Percentiles rank a stretch among this genome's conserved stretches.
These are phyloP conservation scores for Scaptodrosophila lebanonensis DNA, from an alignment of 1,140 invertebrate species.

Conservation along the genomic window DNA sequence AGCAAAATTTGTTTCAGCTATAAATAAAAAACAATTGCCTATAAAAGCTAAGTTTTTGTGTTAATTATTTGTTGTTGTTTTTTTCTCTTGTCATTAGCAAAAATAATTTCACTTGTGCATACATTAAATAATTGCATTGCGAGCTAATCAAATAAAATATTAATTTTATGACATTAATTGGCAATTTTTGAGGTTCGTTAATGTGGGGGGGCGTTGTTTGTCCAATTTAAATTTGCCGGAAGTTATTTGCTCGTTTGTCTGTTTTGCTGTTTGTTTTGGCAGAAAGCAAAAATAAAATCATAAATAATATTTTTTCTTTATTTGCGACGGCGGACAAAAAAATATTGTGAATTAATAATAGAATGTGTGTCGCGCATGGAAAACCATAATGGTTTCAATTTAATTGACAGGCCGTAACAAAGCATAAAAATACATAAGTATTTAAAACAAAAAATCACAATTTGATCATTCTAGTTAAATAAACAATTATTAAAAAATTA, in stretches of 20 bases:
- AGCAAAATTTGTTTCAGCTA: not conserved
- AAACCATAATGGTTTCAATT: too few species aligned
- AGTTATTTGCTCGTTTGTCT: slow-evolving; percentile 46
- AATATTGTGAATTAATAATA: slow-evolving; percentile 34
- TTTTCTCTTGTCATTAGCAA: slow-evolving; percentile 19
- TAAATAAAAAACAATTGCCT: not conserved
- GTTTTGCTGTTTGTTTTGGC: slow-evolving; percentile 37
- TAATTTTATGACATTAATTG: slow-evolving; percentile 30
- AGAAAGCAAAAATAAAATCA: slow-evolving; percentile 11
- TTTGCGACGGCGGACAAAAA: slow-evolving; percentile 14
- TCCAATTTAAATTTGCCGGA: slow-evolving; percentile 35
- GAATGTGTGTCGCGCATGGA: slow-evolving; percentile 20
- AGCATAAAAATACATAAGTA: too few species aligned
- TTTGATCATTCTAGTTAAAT: too few species aligned
- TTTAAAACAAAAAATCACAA: too few species aligned
- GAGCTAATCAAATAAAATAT: slow-evolving; percentile 23
- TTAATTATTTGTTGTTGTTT: too few species aligned
- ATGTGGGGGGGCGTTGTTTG: not conserved
- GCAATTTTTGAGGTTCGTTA: not conserved
- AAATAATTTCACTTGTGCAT: slow-evolving; percentile 32
- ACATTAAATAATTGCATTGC: slow-evolving; percentile 36
- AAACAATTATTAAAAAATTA: too few species aligned
- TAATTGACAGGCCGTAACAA: too few species aligned
- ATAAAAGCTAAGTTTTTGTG: too few species aligned
- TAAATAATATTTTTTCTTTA: slow-evolving; percentile 4